These are phyloP conservation scores for Menidia menidia DNA, from an alignment of 2,797 vertebrate species.

Conservation along the genomic window DNA sequence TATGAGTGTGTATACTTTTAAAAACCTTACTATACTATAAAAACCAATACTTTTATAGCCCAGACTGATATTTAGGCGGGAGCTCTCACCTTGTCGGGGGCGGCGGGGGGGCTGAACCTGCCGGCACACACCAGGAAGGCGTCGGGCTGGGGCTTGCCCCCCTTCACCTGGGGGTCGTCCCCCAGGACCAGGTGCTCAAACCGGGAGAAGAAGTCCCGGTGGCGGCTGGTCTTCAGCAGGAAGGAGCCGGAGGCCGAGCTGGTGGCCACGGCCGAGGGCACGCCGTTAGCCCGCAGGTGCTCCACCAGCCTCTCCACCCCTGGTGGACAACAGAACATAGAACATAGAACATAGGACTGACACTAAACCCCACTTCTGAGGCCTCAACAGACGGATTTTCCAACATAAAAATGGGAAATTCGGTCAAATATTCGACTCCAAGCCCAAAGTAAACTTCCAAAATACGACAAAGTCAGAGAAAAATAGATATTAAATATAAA, in stretches of 20 bases:
- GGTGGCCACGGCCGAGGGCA: conserved; percentile 90
- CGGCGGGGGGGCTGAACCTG: conserved; percentile 83
- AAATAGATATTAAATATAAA: too few species aligned
- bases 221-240: conserved; percentile 83
- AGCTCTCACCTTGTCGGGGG: conserved; percentile 80
- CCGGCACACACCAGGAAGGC: conserved; percentile 87
- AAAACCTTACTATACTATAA: too few species aligned
- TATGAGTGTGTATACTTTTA: too few species aligned
- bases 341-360: too few species aligned
- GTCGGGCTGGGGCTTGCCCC: conserved; percentile 88
- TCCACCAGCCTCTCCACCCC: conserved; percentile 87
- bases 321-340: conserved; percentile 41
- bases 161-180: conserved; percentile 88
- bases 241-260: conserved; percentile 85
- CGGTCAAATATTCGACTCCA: too few species aligned
- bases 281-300: conserved; percentile 83
- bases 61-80: too few species aligned
- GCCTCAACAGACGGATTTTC: too few species aligned
- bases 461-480: too few species aligned
- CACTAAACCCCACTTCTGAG: too few species aligned
- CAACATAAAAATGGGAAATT: too few species aligned
- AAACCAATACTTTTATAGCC: too few species aligned
- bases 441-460: too few species aligned
- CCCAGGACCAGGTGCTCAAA: conserved; percentile 90
- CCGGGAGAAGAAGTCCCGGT: conserved; percentile 86